Conservation (phyloP, 2,888 invertebrate genomes). For the Volucella inflata region DNA sequence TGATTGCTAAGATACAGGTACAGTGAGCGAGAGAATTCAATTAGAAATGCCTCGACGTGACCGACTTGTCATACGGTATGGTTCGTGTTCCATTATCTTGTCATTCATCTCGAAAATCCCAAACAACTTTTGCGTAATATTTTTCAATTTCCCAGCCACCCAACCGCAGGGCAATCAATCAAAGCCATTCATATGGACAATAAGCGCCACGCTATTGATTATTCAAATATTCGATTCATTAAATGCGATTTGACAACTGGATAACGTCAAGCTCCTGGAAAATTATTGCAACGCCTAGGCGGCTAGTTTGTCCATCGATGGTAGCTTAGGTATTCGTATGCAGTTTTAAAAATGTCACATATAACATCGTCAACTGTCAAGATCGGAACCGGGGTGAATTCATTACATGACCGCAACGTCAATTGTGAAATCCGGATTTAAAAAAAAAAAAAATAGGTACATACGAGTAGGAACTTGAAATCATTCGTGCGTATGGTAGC, state of each 20-base stretch:
- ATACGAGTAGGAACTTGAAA: neutral
- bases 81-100: neutral
- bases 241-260: constrained; percentile 41
- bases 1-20: neutral
- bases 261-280: constrained; percentile 16
- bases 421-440: constrained; percentile 11
- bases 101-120: constrained; percentile 13
- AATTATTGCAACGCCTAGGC: constrained; percentile 19
- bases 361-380: constrained; percentile 49
- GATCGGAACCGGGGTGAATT: constrained; percentile 35
- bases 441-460: constrained; percentile 30
- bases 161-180: constrained; percentile 47
- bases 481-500: constrained; percentile 20
- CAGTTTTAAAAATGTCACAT: constrained; percentile 57
- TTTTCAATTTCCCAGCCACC: constrained; percentile 12
- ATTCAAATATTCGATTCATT: constrained; percentile 48
- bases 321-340: neutral
- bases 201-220: constrained; percentile 13
- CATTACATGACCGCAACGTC: constrained; percentile 29
- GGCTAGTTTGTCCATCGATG: too few species aligned
- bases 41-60: neutral
- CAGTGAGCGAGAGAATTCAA: neutral
- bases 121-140: constrained; percentile 7
- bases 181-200: constrained; percentile 4
- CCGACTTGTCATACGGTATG: neutral